phyloP scores from a whole-genome alignment of 1,140 invertebrate species.

The Bombus impatiens region DNA sequence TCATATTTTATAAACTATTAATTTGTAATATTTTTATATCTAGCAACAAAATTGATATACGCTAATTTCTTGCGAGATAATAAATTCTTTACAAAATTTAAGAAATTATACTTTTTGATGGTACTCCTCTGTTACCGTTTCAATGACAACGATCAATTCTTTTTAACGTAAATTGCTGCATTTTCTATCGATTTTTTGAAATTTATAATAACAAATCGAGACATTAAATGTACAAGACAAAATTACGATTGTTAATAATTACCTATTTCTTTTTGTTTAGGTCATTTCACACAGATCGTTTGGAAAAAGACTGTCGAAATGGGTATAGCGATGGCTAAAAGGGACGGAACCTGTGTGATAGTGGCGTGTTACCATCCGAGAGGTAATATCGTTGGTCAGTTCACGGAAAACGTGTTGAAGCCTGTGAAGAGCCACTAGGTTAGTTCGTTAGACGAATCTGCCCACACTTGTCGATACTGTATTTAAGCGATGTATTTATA shows the following conservation, averaged over 20 bases:
- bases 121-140: not conserved
- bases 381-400: constrained; percentile 90
- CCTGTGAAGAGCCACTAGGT: constrained; percentile 73
- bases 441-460: constrained; percentile 28
- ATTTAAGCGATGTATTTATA: constrained; percentile 71
- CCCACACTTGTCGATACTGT: constrained; percentile 65
- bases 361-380: constrained; percentile 92
- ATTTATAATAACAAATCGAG: not conserved
- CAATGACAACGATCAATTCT: not conserved
- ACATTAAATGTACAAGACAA: not conserved
- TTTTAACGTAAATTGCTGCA: not conserved
- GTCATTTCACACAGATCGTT: constrained; percentile 89
- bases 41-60: not conserved
- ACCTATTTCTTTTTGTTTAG: constrained; percentile 71
- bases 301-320: constrained; percentile 89
- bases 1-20: not conserved
- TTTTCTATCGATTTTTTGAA: not conserved
- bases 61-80: not conserved
- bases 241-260: not conserved
- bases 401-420: constrained; percentile 87
- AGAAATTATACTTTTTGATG: not conserved
- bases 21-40: not conserved
- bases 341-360: constrained; percentile 85
- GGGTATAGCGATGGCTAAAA: constrained; percentile 89
- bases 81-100: not conserved